These are phyloP conservation scores for Phataginus tetradactyla DNA, from an alignment of 2,797 vertebrate species.

Conservation along the genomic window DNA sequence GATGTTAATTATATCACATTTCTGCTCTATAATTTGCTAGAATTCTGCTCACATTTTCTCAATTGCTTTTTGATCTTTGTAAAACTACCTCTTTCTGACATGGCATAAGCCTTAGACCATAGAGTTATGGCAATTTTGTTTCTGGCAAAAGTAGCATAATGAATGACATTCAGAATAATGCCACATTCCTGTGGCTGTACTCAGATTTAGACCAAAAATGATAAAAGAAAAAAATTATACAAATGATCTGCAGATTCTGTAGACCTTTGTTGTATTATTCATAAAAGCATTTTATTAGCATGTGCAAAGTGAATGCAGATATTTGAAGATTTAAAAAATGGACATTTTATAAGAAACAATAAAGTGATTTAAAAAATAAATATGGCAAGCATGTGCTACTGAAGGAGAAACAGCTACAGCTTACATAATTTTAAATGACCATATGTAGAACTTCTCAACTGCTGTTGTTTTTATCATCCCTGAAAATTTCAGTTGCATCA, in stretches of 20 bases:
- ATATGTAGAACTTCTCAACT: background rate
- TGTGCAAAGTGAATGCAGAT: background rate
- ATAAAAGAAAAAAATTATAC: background rate
- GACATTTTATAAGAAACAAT: background rate
- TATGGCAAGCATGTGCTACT: background rate
- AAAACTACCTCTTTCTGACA: background rate
- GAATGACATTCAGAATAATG: background rate
- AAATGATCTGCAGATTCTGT: background rate
- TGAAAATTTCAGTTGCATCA: background rate
- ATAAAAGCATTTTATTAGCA: background rate
- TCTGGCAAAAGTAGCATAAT: background rate
- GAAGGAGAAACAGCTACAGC: background rate
- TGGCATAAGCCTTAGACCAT: background rate
- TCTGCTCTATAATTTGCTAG: background rate
- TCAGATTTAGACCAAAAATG: background rate
- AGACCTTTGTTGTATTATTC: background rate
- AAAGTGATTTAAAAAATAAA: background rate
- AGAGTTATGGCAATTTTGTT: background rate
- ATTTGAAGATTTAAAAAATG: background rate
- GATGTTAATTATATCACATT: slow-evolving; percentile 30
- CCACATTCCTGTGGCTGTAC: background rate
- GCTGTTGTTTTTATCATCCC: background rate
- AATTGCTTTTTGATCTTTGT: background rate
- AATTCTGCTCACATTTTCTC: background rate
- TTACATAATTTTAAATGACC: background rate